Percentiles rank a stretch among this genome's conserved stretches.
Conservation (phyloP, 1,140 invertebrate genomes). For the Ganaspis sp. region DNA sequence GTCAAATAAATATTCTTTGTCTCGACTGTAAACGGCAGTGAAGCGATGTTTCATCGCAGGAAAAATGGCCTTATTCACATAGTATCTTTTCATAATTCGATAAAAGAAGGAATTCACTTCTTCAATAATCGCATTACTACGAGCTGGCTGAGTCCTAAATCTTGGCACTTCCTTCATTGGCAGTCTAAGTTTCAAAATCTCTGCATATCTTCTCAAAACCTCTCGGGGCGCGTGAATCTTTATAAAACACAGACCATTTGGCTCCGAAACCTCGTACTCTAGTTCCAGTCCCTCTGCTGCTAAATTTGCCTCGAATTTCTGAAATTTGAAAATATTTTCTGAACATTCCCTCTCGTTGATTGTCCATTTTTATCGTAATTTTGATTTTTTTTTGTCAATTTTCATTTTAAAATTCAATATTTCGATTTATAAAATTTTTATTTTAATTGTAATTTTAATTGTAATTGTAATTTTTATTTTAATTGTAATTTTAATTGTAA, state of each 20-base stretch:
- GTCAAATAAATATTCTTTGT: slow-evolving; percentile 94
- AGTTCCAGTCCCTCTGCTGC: slow-evolving; percentile 82
- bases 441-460: no score
- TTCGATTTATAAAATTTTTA: no score
- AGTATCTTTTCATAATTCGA: slow-evolving; percentile 66
- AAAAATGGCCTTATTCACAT: slow-evolving; percentile 76
- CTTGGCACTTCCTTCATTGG: slow-evolving; percentile 85
- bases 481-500: no score
- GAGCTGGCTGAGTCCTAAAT: slow-evolving; percentile 55
- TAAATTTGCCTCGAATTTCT: slow-evolving; percentile 83
- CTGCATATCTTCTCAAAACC: slow-evolving; percentile 88
- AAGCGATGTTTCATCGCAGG: slow-evolving; percentile 76
- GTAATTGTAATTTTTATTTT: no score
- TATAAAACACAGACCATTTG: slow-evolving; percentile 81
- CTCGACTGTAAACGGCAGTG: slow-evolving; percentile 86
- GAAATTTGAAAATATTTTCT: slow-evolving; percentile 34
- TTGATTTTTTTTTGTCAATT: no score
- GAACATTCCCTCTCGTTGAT: no score
- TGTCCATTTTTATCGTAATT: no score
- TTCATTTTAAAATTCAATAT: no score
- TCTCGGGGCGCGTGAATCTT: slow-evolving; percentile 91
- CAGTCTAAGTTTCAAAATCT: slow-evolving; percentile 92
- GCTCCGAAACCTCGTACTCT: slow-evolving; percentile 80
- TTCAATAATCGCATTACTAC: slow-evolving; percentile 61
- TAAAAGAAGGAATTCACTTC: slow-evolving; percentile 69